Evolutionary conservation across 2,113 vertebrate genomes (phyloP).

Genomic region (Plestiodon gilberti): DNA sequence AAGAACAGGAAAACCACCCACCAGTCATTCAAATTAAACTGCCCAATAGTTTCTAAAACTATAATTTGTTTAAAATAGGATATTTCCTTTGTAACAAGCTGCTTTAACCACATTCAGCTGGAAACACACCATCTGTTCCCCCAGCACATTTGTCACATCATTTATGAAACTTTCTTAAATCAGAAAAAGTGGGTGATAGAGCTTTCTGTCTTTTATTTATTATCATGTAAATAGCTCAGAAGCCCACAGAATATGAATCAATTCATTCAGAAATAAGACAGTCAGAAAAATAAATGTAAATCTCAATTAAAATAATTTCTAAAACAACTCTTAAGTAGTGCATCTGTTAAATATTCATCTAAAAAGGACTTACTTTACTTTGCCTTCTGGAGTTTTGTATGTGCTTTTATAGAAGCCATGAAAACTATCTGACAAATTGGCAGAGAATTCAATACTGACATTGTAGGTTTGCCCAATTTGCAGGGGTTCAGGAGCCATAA

Average conservation of each 20-base stretch:
- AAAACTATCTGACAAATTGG: constrained; percentile 84
- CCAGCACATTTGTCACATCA: not conserved
- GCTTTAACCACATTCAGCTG: not conserved
- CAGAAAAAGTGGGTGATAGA: not conserved
- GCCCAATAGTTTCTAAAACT: not conserved
- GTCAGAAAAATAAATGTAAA: not conserved
- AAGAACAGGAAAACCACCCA: not conserved
- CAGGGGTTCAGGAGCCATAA: constrained; percentile 74
- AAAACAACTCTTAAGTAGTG: not conserved
- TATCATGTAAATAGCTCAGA: not conserved
- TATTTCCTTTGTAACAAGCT: not conserved
- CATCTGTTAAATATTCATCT: not conserved
- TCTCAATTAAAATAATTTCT: not conserved
- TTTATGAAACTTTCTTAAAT: not conserved
- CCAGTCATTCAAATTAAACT: not conserved
- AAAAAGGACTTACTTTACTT: constrained; percentile 77
- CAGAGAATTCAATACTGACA: constrained; percentile 78
- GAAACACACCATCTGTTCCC: no score
- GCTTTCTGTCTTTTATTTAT: not conserved
- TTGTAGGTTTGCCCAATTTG: constrained; percentile 74
- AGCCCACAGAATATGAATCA: not conserved
- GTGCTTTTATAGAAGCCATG: constrained; percentile 92
- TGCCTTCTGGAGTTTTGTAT: constrained; percentile 83
- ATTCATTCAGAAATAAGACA: not conserved
- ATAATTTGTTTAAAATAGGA: not conserved